Evolutionary conservation across 1,140 invertebrate species (phyloP).

Genomic region (Penaeus japonicus): DNA sequence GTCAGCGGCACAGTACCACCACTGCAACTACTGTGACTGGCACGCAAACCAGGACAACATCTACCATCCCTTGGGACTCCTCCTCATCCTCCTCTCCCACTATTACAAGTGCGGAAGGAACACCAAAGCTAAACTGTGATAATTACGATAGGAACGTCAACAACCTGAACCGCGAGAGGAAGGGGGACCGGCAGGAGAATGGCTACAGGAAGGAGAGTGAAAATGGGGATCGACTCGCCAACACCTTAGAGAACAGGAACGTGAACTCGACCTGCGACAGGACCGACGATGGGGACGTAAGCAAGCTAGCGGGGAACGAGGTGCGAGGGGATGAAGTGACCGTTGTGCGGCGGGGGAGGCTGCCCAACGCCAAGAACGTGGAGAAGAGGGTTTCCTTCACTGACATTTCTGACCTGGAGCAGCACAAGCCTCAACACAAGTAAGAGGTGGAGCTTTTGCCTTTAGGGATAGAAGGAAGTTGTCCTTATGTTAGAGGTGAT

Average conservation of each 20-base stretch:
- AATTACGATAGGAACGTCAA: conserved; percentile 16
- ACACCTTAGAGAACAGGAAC: neutral
- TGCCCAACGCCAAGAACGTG: conserved; percentile 18
- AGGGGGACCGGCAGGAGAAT: neutral
- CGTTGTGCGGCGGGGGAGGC: conserved; percentile 2
- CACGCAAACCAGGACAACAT: too few relatives aligned
- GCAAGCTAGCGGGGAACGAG: neutral
- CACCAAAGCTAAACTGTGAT: conserved; percentile 15
- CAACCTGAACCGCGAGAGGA: neutral
- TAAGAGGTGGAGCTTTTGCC: neutral
- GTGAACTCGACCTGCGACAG: neutral
- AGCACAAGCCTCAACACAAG: conserved; percentile 36
- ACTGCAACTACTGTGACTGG: too few relatives aligned
- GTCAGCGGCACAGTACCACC: neutral
- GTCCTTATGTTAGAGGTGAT: neutral
- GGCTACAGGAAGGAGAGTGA: neutral
- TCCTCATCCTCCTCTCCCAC: neutral
- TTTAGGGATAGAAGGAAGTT: neutral
- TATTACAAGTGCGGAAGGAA: neutral
- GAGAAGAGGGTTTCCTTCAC: conserved; percentile 49
- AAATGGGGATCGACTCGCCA: neutral
- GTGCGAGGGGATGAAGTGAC: neutral
- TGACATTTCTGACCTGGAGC: conserved; percentile 12
- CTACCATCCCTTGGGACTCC: too few relatives aligned
- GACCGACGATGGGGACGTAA: neutral